Conservation (phyloP, 2,888 invertebrate species). For the Diabrotica balteata region DNA sequence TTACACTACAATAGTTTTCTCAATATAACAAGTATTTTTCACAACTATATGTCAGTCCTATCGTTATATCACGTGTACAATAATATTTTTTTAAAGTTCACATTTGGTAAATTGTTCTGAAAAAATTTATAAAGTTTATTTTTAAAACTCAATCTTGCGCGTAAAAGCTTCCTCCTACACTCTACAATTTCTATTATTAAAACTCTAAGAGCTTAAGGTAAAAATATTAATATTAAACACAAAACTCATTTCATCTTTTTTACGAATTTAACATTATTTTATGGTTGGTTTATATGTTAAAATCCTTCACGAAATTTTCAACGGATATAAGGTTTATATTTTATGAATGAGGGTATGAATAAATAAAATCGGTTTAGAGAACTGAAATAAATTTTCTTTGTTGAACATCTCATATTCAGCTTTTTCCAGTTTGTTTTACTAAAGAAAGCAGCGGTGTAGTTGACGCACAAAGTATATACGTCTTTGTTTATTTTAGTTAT, state of each 20-base stretch:
- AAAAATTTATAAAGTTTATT: too few species aligned
- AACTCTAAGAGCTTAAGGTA: too few species aligned
- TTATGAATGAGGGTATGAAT: slow-evolving; percentile 20
- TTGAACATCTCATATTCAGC: slow-evolving; percentile 10
- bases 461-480: background rate
- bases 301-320: slow-evolving; percentile 12
- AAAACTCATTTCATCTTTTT: slow-evolving; percentile 1
- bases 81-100: too few species aligned
- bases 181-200: too few species aligned
- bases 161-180: too few species aligned
- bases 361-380: slow-evolving; percentile 18
- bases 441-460: background rate
- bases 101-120: too few species aligned
- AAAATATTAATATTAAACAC: slow-evolving; percentile 11
- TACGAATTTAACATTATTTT: slow-evolving; percentile 18
- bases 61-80: too few species aligned
- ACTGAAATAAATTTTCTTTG: slow-evolving; percentile 15
- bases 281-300: slow-evolving; percentile 7
- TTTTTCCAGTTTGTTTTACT: slow-evolving; percentile 4
- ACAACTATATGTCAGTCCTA: too few species aligned
- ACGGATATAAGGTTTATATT: slow-evolving; percentile 14
- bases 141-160: too few species aligned
- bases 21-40: too few species aligned
- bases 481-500: background rate
- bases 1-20: too few species aligned